Conservation (phyloP, 2,113 vertebrate genomes). For the Hucho hucho region DNA sequence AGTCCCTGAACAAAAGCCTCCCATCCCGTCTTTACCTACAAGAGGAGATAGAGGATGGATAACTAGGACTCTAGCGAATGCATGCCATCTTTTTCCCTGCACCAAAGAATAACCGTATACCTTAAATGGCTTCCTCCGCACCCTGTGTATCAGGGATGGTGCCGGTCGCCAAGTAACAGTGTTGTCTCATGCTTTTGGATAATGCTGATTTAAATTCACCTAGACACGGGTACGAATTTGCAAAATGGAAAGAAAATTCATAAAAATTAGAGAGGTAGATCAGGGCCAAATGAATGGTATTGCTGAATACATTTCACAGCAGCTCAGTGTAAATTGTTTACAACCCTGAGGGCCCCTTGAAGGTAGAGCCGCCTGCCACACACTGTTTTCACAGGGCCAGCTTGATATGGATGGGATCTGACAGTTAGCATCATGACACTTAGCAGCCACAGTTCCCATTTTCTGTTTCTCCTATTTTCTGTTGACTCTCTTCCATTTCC, state of each 20-base stretch:
- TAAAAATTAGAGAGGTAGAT: constrained; percentile 26
- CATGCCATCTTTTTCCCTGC: constrained; percentile 1
- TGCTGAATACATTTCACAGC: constrained; percentile 36
- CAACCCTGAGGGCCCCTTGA: constrained; percentile 34
- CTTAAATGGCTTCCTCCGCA: constrained; percentile 5
- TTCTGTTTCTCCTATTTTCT: not conserved
- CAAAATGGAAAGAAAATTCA: constrained; percentile 53
- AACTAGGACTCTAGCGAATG: constrained; percentile 47
- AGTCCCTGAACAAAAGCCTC: constrained; percentile 50
- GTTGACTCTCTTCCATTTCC: not conserved
- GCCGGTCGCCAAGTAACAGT: constrained; percentile 20
- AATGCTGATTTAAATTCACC: constrained; percentile 40
- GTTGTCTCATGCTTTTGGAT: constrained; percentile 16
- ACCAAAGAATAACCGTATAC: too few relatives aligned
- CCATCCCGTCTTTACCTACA: constrained; percentile 38
- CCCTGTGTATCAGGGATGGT: not conserved
- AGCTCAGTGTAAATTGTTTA: constrained; percentile 46
- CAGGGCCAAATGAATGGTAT: constrained; percentile 38
- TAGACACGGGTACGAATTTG: constrained; percentile 52
- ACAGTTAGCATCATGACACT: constrained; percentile 60
- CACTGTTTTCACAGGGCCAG: constrained; percentile 49
- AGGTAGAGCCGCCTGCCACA: constrained; percentile 46
- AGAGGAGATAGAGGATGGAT: constrained; percentile 37
- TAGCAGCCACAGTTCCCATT: constrained; percentile 5
- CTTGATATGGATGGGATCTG: constrained; percentile 64